These are phyloP conservation scores for Nemopilema nomurai DNA, from an alignment of 30 jellyfish, hydroid and myxozoan species.

Conservation along the genomic window DNA sequence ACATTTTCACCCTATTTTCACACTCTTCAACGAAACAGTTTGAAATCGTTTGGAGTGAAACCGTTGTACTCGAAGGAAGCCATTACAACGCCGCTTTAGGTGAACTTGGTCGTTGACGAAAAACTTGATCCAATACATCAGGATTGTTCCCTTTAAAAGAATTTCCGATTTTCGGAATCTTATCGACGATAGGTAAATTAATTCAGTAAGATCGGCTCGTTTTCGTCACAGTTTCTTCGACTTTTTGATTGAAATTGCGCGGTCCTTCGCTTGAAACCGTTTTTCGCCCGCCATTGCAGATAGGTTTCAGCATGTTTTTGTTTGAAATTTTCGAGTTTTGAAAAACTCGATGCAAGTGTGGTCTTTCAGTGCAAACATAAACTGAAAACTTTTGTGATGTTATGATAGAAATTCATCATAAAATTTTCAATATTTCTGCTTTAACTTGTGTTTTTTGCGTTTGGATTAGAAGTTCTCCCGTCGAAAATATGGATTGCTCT, in stretches of 20 bases:
- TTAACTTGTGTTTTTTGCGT: background rate
- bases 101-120: background rate
- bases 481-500: background rate
- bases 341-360: background rate
- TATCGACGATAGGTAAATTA: background rate
- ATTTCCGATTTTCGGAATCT: background rate
- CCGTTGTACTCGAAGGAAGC: constrained; percentile 42
- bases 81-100: constrained; percentile 32
- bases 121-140: background rate
- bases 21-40: background rate
- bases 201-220: background rate
- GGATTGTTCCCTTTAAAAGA: background rate
- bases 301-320: background rate
- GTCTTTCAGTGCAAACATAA: background rate
- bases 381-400: no score
- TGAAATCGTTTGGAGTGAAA: background rate
- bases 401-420: background rate
- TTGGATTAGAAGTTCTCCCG: background rate
- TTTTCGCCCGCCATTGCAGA: background rate
- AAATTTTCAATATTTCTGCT: no score
- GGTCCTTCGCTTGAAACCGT: background rate
- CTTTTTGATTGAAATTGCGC: background rate
- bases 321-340: background rate
- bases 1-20: background rate
- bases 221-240: background rate